Evolutionary conservation across 2,113 vertebrate genomes (phyloP).

Genomic region (Vidua macroura): DNA sequence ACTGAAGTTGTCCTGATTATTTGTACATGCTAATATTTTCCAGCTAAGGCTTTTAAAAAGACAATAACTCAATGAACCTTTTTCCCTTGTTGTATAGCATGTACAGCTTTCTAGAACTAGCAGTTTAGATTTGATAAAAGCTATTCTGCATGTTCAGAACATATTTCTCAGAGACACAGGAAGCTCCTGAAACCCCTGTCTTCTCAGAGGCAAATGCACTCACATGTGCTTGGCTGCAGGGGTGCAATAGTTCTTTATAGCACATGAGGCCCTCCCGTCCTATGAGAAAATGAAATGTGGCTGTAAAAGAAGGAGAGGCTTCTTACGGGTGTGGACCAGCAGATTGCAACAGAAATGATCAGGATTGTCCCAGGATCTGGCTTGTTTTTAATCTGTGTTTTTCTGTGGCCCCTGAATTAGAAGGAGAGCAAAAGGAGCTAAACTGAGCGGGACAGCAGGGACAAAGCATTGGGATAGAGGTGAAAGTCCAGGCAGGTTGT

Average conservation of each 20-base stretch:
- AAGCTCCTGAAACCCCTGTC: neutral
- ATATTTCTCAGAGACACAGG: neutral
- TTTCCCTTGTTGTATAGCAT: neutral
- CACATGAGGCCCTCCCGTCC: neutral
- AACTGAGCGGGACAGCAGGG: neutral
- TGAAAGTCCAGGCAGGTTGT: neutral
- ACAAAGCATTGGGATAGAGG: neutral
- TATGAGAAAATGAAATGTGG: neutral
- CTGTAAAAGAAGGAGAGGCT: neutral
- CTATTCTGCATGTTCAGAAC: neutral
- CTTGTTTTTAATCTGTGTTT: neutral
- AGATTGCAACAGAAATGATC: neutral
- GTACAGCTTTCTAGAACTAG: neutral
- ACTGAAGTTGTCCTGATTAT: neutral
- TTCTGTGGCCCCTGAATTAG: rapidly evolving
- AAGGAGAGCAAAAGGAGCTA: neutral
- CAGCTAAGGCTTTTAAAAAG: neutral
- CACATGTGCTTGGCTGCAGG: neutral
- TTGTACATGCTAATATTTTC: neutral
- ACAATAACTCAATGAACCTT: neutral
- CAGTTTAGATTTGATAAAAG: neutral
- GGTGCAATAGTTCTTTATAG: neutral
- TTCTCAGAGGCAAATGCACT: neutral
- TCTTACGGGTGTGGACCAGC: neutral
- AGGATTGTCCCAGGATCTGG: neutral